phyloP scores from a whole-genome alignment of 2,888 invertebrate species.

The Lycophotia porphyrea region DNA sequence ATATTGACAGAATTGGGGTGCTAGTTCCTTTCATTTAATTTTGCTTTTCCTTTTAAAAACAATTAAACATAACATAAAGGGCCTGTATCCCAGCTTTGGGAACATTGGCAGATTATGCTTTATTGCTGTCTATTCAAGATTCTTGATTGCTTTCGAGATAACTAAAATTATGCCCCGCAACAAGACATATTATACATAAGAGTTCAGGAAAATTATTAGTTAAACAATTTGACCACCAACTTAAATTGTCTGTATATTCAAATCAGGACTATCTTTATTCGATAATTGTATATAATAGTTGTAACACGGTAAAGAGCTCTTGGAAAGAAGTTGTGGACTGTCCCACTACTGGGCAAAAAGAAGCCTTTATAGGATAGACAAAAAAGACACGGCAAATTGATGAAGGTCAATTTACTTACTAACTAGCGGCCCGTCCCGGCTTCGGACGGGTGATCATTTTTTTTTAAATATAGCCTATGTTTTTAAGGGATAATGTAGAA shows the following conservation, averaged over 20 bases:
- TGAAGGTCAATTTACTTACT: background rate
- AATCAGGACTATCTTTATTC: background rate
- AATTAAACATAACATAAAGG: background rate
- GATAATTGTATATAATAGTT: background rate
- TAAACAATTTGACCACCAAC: no score
- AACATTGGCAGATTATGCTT: background rate
- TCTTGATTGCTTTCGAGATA: background rate
- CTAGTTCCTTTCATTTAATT: background rate
- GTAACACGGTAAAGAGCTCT: background rate
- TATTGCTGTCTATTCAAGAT: background rate
- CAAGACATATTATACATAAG: no score
- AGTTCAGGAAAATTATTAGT: no score
- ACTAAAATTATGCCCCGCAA: no score
- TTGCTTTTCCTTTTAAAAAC: background rate
- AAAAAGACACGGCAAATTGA: background rate
- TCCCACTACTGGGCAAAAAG: background rate
- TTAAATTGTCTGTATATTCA: no score
- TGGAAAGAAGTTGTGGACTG: background rate
- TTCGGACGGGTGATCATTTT: no score
- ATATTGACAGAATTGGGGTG: background rate
- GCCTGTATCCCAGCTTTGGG: no score
- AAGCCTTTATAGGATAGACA: no score
- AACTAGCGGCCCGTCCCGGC: background rate
- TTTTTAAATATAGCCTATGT: no score
- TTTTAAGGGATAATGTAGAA: no score